Base-by-base conservation (phyloP, 2,113 vertebrate genomes). In the Saguinus midas region DNA sequence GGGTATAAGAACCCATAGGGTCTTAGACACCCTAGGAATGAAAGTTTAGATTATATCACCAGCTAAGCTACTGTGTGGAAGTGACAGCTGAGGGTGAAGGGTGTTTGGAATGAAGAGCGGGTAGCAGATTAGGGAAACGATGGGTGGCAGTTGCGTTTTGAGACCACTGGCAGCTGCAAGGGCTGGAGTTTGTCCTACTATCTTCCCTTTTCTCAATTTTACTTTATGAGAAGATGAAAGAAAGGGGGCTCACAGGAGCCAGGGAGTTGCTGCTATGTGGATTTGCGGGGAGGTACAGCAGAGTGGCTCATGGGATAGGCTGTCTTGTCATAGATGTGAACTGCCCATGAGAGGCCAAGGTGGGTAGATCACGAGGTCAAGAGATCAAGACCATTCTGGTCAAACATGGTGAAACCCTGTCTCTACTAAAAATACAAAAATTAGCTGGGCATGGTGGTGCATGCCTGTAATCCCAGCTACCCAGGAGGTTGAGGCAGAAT, bases 211-310 rank as follows among this genome's bases (percentile, higher is more conserved):
- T 27, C 73, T 80, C 21, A 85, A 70, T 29, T 57, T 43, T n/a
- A 29, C 45, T 17, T n/a, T 21, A 18, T 50, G 80, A 32, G 48
- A 68, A 84, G 21, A 14, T 7, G 23, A 58, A 61, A 72, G 4
- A 45, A 83, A 37, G 12, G 66, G n/a, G 37, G 45, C n/a, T 84
- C n/a, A 0, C 16, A 14, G 45, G 35, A 82, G 40, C 35, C 25
- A 8, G 13, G 1, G 4, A 12, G 3, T 14, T 29, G 14, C 27
- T 17, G 20, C 57, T 64, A 8, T 20, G 0, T 0, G 1, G 40
- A 68, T 23, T 3, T 29, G 9, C 27, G 27, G 40, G 27, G 37
- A 25, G 16, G 43, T 11, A 18, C 32, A 9, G 43, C 48, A 27
- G 12, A n/a, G 68, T 0, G 3, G n/a, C 13, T 25, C 12, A 6